Evolutionary conservation across 2,113 vertebrate species (phyloP), one percentile per base, ranked within the genome.

Genomic region (Bufo gargarizans): DNA sequence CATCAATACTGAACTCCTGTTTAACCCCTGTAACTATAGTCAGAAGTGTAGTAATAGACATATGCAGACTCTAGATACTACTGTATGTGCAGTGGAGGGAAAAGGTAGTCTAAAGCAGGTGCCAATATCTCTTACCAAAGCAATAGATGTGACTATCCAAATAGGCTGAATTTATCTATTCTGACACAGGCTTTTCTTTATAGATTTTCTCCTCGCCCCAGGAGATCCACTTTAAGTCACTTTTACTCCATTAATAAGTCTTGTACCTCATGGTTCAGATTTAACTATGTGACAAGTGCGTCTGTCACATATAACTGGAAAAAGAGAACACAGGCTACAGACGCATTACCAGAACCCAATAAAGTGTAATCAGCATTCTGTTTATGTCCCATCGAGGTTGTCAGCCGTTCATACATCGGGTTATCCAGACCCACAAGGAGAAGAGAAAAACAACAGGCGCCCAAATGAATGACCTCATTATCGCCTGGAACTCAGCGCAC

Each of bases 311-410:
- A 56, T 43, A 67, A 50, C 33, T 71, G 13, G 58, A n/a, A 71
- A 87, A 17, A 71, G 76, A 56, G 77, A 80, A 87, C 43, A 33
- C 22, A 77, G 55, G 47, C 72, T 77, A 19, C 77, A 72, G 78
- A 45, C 65, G 82, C 55, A 88, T 88, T 82, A 49, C 20, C 10
- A 53, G 22, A 87, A 58, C 43, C 78, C 53, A 88, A 88, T 82
- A 82, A 81, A 82, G 20, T 61, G 58, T 71, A 88, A 88, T 88
- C 78, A 88, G 78, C 86, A 82, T 88, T 82, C 78, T 59, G 78
- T 72, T 74, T 49, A 22, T 82, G 78, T 61, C 12, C 78, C 55
- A 55, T 55, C 33, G 59, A 78, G 22, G 67, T 67, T 82, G 50
- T 59, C 65, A 58, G 77, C n/a, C 58, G 77, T 71, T 81, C 53